Conservation (phyloP, 2,113 vertebrate genomes). For the Coreoperca whiteheadi region DNA sequence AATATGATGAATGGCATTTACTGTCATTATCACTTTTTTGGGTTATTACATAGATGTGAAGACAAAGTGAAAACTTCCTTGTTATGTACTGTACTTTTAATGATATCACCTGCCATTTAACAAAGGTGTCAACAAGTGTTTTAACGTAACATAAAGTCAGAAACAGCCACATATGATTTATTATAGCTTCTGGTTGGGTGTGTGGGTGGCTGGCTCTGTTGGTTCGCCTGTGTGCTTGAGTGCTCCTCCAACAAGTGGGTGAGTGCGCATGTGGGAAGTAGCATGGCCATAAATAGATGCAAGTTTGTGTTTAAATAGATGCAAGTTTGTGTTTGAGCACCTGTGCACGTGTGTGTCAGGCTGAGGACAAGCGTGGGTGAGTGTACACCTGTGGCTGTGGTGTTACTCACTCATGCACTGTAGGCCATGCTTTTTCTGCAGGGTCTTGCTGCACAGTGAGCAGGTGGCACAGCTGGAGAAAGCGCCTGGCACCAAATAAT, state of each 20-base stretch:
- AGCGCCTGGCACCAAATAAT: slow-evolving; percentile 87
- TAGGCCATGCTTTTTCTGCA: slow-evolving; percentile 89
- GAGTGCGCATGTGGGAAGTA: slow-evolving; percentile 36
- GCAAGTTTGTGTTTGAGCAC: no score
- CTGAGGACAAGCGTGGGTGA: slow-evolving; percentile 33
- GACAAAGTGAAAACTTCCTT: slow-evolving; percentile 4
- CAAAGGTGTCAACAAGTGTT: neutral
- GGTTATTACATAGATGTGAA: neutral
- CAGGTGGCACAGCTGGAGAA: slow-evolving; percentile 89
- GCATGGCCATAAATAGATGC: slow-evolving; percentile 21
- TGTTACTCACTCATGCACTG: slow-evolving; percentile 93
- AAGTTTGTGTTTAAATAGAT: slow-evolving; percentile 32
- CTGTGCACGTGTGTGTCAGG: slow-evolving; percentile 37
- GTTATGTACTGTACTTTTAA: neutral
- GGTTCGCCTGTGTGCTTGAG: slow-evolving; percentile 14
- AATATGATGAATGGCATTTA: neutral
- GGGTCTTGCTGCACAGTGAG: slow-evolving; percentile 90
- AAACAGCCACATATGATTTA: neutral
- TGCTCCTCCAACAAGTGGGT: neutral
- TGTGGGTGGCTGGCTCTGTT: neutral
- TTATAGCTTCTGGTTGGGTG: neutral
- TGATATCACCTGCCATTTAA: neutral
- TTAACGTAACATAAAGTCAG: neutral
- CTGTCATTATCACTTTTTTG: neutral
- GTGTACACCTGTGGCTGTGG: slow-evolving; percentile 52